Percentiles rank a stretch among this genome's conserved stretches.
Evolutionary conservation across 2,888 invertebrate genomes (phyloP).

Genomic region (Agrochola lychnidis): DNA sequence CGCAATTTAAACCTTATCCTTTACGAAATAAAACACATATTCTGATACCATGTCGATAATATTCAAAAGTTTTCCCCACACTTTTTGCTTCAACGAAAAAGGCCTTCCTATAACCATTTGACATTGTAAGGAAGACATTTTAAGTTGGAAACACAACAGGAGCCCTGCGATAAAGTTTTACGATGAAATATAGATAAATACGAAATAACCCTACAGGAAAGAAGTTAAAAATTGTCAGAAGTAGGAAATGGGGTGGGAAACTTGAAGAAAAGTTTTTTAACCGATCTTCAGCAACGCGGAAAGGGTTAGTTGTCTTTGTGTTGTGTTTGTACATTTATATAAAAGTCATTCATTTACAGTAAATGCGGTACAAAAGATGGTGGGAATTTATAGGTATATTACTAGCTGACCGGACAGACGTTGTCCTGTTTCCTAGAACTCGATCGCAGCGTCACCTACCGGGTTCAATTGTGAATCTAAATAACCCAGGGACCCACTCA

Average conservation of each 20-base stretch:
- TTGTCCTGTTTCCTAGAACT: no score
- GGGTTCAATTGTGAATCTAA: no score
- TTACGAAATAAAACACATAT: not conserved
- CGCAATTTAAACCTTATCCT: constrained; percentile 9
- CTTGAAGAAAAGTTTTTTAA: not conserved
- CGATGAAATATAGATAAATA: constrained; percentile 48
- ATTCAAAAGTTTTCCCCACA: constrained; percentile 47
- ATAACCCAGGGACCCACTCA: no score
- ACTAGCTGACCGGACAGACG: no score
- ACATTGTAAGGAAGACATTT: constrained; percentile 44
- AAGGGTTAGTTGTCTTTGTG: not conserved
- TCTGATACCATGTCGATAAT: not conserved
- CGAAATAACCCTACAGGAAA: constrained; percentile 20
- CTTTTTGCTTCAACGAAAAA: constrained; percentile 42
- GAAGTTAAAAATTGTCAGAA: not conserved
- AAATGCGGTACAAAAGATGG: no score
- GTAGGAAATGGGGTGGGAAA: not conserved
- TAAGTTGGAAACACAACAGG: constrained; percentile 44
- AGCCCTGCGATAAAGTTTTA: constrained; percentile 46
- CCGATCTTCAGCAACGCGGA: not conserved
- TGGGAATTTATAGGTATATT: no score
- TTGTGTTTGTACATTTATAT: no score
- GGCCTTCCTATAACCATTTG: constrained; percentile 50
- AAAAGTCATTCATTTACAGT: no score
- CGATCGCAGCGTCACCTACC: no score